phyloP scores from a whole-genome alignment of 2,888 invertebrate genomes.

The Leistus spinibarbis region DNA sequence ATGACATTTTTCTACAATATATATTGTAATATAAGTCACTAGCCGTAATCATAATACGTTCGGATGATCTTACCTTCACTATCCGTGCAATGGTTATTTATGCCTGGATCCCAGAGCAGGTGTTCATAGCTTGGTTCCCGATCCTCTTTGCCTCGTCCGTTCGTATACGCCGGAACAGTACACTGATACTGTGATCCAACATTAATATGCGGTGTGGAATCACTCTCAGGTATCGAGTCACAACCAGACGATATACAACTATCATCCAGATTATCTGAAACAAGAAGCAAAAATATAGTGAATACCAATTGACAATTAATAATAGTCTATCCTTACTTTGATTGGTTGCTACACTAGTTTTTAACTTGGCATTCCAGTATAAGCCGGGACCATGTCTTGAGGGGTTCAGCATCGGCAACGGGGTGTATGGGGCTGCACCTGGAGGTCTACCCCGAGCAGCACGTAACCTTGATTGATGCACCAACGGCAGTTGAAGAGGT shows the following conservation, averaged over 20 bases:
- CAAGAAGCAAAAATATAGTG: constrained; percentile 4
- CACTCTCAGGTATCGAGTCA: constrained; percentile 58
- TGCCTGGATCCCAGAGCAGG: constrained; percentile 86
- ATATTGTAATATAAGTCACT: too few species aligned
- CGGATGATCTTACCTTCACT: constrained; percentile 69
- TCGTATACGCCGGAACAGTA: constrained; percentile 62
- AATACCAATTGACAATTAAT: not conserved
- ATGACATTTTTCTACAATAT: too few species aligned
- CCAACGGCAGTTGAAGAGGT: constrained; percentile 59
- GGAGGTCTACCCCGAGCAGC: constrained; percentile 58
- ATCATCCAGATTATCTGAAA: constrained; percentile 50
- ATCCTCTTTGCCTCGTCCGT: constrained; percentile 60
- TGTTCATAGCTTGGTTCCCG: constrained; percentile 68
- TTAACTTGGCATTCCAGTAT: constrained; percentile 64
- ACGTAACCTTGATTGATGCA: constrained; percentile 61
- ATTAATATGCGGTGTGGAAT: constrained; percentile 79
- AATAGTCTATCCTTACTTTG: constrained; percentile 9
- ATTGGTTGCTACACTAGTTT: constrained; percentile 42
- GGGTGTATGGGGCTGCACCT: constrained; percentile 77
- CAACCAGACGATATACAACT: constrained; percentile 45
- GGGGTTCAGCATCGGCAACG: constrained; percentile 93
- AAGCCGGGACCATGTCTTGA: constrained; percentile 87
- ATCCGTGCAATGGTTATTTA: constrained; percentile 71
- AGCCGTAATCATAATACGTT: constrained; percentile 16
- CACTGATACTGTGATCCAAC: constrained; percentile 88